These are phyloP conservation scores for Erebia palarica DNA, from an alignment of 2,888 invertebrate species.

Conservation along the genomic window DNA sequence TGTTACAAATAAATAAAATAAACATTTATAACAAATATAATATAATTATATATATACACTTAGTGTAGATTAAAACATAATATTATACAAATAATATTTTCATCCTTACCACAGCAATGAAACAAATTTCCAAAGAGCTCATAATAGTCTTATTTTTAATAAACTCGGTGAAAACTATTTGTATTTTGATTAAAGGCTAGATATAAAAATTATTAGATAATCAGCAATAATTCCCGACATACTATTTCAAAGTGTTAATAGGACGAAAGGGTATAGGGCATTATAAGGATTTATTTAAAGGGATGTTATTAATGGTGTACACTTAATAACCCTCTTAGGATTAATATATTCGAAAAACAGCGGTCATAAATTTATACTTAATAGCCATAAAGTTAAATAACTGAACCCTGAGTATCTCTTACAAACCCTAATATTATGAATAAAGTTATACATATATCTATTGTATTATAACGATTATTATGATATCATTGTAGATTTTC, in stretches of 20 bases:
- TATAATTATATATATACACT: too few species aligned
- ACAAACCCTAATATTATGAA: too few species aligned
- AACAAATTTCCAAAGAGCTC: too few species aligned
- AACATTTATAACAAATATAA: too few species aligned
- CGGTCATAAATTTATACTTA: conserved; percentile 30
- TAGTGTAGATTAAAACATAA: too few species aligned
- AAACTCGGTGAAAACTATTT: background rate
- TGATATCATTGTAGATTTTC: too few species aligned
- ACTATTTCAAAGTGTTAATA: conserved; percentile 8
- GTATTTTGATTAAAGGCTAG: background rate
- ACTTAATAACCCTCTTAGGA: conserved; percentile 20
- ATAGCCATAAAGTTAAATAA: conserved; percentile 18
- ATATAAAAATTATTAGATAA: background rate
- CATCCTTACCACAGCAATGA: too few species aligned
- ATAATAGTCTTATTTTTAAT: background rate
- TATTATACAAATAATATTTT: too few species aligned
- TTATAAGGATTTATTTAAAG: conserved; percentile 13
- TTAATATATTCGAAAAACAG: conserved; percentile 28
- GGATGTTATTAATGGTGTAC: background rate
- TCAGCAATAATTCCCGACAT: background rate
- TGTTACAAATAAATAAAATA: too few species aligned
- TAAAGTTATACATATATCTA: too few species aligned
- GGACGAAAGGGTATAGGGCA: conserved; percentile 11
- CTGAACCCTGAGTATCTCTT: background rate
- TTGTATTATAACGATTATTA: too few species aligned